A percentile compares a stretch with the other conserved stretches of the same genome.
These are phyloP conservation scores for Myopa tessellatipennis DNA, from an alignment of 2,888 invertebrate genomes.

Conservation along the genomic window DNA sequence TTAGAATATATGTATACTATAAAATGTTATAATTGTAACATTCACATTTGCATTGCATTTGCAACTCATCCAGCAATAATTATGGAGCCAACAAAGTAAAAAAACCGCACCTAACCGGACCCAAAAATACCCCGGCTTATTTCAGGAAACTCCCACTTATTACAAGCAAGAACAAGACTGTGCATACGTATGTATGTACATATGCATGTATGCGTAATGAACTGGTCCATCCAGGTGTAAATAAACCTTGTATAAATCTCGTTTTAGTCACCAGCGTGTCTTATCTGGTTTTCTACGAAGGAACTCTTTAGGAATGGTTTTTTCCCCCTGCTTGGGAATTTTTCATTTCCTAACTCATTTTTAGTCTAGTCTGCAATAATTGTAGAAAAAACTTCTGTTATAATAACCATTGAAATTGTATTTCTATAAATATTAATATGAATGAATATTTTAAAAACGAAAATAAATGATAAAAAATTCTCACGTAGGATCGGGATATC, in stretches of 20 bases:
- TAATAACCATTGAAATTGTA: background rate
- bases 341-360: background rate
- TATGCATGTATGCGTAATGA: background rate
- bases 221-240: background rate
- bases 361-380: background rate
- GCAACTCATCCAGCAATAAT: too few relatives aligned
- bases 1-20: too few relatives aligned
- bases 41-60: too few relatives aligned
- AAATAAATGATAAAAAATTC: too few relatives aligned
- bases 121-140: background rate
- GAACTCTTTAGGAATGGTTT: conserved; percentile 6
- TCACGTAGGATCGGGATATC: too few relatives aligned
- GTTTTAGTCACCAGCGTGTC: background rate
- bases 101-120: too few relatives aligned
- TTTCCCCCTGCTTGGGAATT: background rate
- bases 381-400: background rate
- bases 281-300: background rate
- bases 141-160: background rate
- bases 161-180: background rate
- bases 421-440: too few relatives aligned
- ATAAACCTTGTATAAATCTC: background rate
- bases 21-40: too few relatives aligned
- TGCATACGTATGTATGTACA: too few relatives aligned
- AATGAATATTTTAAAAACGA: too few relatives aligned
- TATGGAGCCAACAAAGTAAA: too few relatives aligned